These are phyloP conservation scores for Heliconius sara DNA, from an alignment of 2,888 invertebrate genomes.

Conservation along the genomic window DNA sequence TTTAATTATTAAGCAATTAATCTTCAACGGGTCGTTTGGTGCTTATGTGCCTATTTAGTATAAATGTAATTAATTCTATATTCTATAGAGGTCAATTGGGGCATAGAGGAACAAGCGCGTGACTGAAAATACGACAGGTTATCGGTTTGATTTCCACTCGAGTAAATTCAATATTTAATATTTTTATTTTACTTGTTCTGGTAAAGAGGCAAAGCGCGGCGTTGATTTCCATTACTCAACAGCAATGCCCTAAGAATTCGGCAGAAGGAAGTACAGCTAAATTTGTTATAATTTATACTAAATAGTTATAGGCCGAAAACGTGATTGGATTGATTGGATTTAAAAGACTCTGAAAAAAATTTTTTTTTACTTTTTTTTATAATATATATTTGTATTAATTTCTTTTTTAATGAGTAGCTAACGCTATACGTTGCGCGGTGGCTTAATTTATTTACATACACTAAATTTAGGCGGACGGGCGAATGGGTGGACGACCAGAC, in stretches of 20 bases:
- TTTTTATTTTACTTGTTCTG: not conserved
- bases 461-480: no score
- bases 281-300: no score
- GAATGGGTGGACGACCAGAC: no score
- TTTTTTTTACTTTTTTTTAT: no score
- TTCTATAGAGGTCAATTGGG: not conserved
- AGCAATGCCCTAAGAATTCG: not conserved
- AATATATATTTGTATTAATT: no score
- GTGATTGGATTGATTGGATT: no score
- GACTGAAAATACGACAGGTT: not conserved
- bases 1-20: slow-evolving; percentile 40
- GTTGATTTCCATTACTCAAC: not conserved
- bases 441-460: no score
- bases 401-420: no score
- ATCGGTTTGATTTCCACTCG: not conserved
- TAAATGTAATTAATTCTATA: not conserved
- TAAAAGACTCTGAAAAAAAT: no score
- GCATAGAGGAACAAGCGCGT: no score
- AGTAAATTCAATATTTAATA: not conserved
- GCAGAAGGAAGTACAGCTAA: not conserved
- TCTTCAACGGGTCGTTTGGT: slow-evolving; percentile 41
- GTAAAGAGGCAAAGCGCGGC: not conserved
- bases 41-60: slow-evolving; percentile 11
- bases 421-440: no score
- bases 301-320: no score